phyloP scores from a whole-genome alignment of 2,113 vertebrate species.

The Turdus rufiventris region DNA sequence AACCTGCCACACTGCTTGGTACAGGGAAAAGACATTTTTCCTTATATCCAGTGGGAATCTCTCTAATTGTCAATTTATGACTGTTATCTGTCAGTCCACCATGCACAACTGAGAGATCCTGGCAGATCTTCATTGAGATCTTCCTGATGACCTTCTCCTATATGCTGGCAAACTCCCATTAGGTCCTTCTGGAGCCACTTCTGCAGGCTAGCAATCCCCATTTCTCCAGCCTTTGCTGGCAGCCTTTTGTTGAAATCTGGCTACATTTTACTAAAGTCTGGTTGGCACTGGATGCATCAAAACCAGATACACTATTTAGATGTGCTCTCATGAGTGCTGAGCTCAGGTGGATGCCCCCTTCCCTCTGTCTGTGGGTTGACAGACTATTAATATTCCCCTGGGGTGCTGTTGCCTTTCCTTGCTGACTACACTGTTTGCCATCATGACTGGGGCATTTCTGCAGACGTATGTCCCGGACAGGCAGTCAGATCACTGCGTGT shows the following conservation, averaged over 20 bases:
- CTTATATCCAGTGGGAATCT: neutral
- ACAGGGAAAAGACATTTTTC: neutral
- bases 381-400: neutral
- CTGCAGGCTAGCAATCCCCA: neutral
- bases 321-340: neutral
- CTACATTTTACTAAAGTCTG: neutral
- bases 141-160: neutral
- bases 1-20: neutral
- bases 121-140: neutral
- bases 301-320: neutral
- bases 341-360: neutral
- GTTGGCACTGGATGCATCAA: neutral
- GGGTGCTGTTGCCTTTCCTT: neutral
- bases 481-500: neutral
- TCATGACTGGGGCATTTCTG: neutral
- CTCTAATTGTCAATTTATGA: neutral
- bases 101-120: neutral
- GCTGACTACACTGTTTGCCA: neutral
- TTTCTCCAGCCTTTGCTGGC: neutral
- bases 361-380: rapidly evolving
- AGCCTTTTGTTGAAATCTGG: neutral
- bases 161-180: neutral
- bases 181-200: neutral
- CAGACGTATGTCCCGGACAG: neutral
- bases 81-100: neutral